Percentiles rank a stretch among this genome's conserved stretches.
These are phyloP conservation scores for Sander vitreus DNA, from an alignment of 2,113 vertebrate genomes.

Conservation along the genomic window DNA sequence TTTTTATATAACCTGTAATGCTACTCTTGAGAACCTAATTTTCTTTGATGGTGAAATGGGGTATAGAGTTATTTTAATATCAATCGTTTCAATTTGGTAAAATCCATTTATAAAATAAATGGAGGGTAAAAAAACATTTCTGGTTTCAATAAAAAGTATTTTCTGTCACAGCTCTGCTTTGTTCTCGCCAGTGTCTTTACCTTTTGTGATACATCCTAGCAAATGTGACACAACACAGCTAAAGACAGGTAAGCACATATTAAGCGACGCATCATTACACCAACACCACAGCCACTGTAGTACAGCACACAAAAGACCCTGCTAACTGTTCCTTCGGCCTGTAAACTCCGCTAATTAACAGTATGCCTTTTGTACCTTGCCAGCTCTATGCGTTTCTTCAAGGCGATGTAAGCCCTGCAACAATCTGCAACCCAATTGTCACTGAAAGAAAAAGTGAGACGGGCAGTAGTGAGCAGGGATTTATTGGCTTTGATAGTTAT, in stretches of 20 bases:
- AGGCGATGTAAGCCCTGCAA: constrained; percentile 64
- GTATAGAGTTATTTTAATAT: constrained; percentile 30
- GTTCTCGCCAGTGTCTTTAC: constrained; percentile 57
- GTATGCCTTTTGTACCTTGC: constrained; percentile 62
- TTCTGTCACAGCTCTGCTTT: constrained; percentile 58
- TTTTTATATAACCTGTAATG: constrained; percentile 80
- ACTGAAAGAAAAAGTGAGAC: constrained; percentile 62
- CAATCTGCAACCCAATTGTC: constrained; percentile 70
- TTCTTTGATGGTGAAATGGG: constrained; percentile 55
- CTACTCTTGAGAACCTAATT: constrained; percentile 69
- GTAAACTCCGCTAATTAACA: constrained; percentile 81
- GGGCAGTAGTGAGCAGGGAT: constrained; percentile 63
- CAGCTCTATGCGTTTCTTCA: constrained; percentile 65
- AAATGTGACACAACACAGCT: constrained; percentile 53
- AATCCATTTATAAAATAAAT: constrained; percentile 55
- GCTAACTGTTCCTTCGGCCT: constrained; percentile 65
- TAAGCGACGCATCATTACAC: constrained; percentile 53
- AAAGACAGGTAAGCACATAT: constrained; percentile 61
- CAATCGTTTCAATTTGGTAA: constrained; percentile 61
- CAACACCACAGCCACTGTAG: constrained; percentile 57
- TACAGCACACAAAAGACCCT: constrained; percentile 56
- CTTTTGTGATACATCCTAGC: constrained; percentile 52
- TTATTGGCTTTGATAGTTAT: constrained; percentile 74
- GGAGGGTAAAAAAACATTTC: constrained; percentile 55
- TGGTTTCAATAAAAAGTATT: constrained; percentile 3